Conservation (phyloP, 2,797 vertebrate species). For the Micrastur ruficollis region DNA sequence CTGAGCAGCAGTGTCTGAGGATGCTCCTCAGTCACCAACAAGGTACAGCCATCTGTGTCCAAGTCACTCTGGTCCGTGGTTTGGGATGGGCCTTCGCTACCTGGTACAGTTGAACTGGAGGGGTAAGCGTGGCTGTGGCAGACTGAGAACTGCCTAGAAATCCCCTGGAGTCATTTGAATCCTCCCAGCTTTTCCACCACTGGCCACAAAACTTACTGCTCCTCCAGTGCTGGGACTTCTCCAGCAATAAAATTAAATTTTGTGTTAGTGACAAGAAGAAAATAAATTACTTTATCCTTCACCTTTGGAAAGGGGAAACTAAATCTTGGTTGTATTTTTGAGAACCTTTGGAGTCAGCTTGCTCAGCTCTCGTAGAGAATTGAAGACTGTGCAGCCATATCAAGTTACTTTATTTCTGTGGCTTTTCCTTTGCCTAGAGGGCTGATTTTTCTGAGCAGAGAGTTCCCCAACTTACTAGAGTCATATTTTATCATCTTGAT, state of each 20-base stretch:
- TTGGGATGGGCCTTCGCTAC: background rate
- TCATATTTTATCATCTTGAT: background rate
- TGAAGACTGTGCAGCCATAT: background rate
- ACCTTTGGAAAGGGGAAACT: background rate
- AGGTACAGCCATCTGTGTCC: background rate
- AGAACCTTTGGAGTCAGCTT: background rate
- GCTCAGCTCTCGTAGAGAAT: background rate
- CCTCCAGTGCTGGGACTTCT: background rate
- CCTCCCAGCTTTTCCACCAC: background rate
- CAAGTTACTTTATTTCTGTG: background rate
- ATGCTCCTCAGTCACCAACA: background rate
- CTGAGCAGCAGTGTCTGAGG: background rate
- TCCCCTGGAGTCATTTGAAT: background rate
- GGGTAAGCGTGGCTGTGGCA: background rate
- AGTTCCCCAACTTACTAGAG: background rate
- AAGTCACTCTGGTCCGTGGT: fast-evolving
- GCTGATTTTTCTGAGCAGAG: background rate
- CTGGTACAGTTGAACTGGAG: background rate
- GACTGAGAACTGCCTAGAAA: background rate
- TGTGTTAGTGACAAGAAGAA: background rate
- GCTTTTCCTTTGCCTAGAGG: background rate
- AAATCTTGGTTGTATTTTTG: background rate
- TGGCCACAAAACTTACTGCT: background rate
- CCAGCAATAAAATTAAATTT: background rate
- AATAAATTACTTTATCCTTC: background rate